Evolutionary conservation across 2,113 vertebrate genomes (phyloP).

Genomic region (Euleptes europaea): DNA sequence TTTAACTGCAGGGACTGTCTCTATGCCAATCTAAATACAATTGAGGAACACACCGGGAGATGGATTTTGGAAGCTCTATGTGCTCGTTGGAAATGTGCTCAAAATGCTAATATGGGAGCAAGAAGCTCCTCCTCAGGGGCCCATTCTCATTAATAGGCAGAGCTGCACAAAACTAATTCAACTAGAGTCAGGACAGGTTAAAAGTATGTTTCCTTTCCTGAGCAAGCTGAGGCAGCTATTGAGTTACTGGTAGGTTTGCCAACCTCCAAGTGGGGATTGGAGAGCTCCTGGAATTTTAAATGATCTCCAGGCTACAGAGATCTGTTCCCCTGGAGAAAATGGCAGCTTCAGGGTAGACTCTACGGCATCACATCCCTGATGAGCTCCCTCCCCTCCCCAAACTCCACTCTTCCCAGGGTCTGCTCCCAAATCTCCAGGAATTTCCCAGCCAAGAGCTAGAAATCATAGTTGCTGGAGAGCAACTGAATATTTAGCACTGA

Average conservation of each 20-base stretch:
- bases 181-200: background rate
- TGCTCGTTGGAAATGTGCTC: background rate
- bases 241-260: background rate
- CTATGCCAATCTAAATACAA: background rate
- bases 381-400: too few relatives aligned
- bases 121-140: background rate
- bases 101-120: background rate
- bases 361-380: too few relatives aligned
- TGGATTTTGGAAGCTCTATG: background rate
- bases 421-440: too few relatives aligned
- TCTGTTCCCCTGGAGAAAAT: too few relatives aligned
- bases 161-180: background rate
- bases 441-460: too few relatives aligned
- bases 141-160: background rate
- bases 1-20: slow-evolving; percentile 25
- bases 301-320: too few relatives aligned
- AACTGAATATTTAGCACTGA: background rate
- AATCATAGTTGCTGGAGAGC: too few relatives aligned
- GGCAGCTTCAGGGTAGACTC: too few relatives aligned
- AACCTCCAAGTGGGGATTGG: too few relatives aligned
- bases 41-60: background rate
- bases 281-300: too few relatives aligned
- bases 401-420: too few relatives aligned
- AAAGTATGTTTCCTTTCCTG: background rate
- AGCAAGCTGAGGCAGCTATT: background rate